Evolutionary conservation across 2,113 vertebrate genomes (phyloP).

Genomic region (Leptodactylus fuscus): DNA sequence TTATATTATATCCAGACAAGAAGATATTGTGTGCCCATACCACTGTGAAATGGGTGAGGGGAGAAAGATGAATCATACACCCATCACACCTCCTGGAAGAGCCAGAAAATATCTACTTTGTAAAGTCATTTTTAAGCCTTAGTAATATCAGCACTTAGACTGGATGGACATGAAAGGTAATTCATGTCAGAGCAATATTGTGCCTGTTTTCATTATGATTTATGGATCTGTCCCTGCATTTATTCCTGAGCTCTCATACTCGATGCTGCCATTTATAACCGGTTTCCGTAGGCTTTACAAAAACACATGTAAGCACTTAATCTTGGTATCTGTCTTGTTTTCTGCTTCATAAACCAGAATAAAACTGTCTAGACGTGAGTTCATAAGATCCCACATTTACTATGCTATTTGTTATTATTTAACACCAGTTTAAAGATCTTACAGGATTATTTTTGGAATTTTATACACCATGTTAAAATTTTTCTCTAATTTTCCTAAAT

Average conservation of each 20-base stretch:
- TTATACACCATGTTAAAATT: background rate
- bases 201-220: slow-evolving; percentile 54
- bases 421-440: slow-evolving; percentile 4
- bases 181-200: slow-evolving; percentile 44
- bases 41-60: background rate
- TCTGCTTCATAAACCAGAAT: slow-evolving; percentile 39
- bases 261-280: slow-evolving; percentile 54
- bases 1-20: background rate
- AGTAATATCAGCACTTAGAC: slow-evolving; percentile 43
- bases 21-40: background rate
- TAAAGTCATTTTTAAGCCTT: slow-evolving; percentile 55
- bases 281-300: slow-evolving; percentile 49
- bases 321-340: slow-evolving; percentile 54
- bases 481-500: too few species aligned
- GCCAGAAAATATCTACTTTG: slow-evolving; percentile 30
- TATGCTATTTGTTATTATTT: slow-evolving; percentile 31
- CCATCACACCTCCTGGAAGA: background rate
- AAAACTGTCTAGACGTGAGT: slow-evolving; percentile 42
- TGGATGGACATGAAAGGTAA: slow-evolving; percentile 55
- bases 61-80: slow-evolving; percentile 44
- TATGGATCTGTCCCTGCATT: slow-evolving; percentile 56
- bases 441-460: background rate
- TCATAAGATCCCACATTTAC: slow-evolving; percentile 10
- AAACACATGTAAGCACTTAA: slow-evolving; percentile 57
- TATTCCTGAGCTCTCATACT: slow-evolving; percentile 40